Conservation (phyloP, 1,140 invertebrate species). For the Nasonia giraulti region DNA sequence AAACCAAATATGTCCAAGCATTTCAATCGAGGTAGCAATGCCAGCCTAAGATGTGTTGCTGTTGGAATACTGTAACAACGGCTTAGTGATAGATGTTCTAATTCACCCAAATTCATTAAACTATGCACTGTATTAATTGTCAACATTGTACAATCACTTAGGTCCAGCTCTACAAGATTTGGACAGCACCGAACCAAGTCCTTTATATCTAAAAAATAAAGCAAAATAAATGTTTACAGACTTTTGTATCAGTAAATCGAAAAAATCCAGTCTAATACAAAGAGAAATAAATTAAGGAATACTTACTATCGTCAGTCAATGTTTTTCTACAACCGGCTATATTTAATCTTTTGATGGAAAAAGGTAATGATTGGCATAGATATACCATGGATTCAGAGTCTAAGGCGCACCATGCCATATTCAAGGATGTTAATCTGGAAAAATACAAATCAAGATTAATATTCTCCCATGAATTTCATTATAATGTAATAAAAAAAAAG, state of each 20-base stretch:
- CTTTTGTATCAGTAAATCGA: not conserved
- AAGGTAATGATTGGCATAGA: conserved; percentile 79
- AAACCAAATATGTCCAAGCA: conserved; percentile 87
- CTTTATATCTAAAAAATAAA: conserved; percentile 78
- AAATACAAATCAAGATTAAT: conserved; percentile 54
- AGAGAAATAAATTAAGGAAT: conserved; percentile 19
- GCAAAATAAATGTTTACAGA: not conserved
- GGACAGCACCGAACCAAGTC: conserved; percentile 81
- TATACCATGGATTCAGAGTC: conserved; percentile 76
- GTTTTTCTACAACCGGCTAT: conserved; percentile 86
- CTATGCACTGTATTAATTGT: conserved; percentile 77
- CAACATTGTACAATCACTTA: conserved; percentile 88
- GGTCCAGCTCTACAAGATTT: conserved; percentile 86
- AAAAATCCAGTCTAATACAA: not conserved
- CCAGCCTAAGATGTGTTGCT: conserved; percentile 72
- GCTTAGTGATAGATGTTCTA: conserved; percentile 88
- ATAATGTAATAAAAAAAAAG: not conserved
- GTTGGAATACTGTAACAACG: conserved; percentile 88
- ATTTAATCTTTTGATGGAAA: conserved; percentile 83
- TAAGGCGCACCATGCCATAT: conserved; percentile 89
- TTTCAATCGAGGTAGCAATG: conserved; percentile 77
- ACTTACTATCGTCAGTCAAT: conserved; percentile 84
- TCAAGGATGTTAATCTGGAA: conserved; percentile 82
- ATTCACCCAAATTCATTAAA: conserved; percentile 79
- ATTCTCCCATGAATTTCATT: not conserved